phyloP scores from a whole-genome alignment of 1,140 invertebrate species.

The Monomorium pharaonis region DNA sequence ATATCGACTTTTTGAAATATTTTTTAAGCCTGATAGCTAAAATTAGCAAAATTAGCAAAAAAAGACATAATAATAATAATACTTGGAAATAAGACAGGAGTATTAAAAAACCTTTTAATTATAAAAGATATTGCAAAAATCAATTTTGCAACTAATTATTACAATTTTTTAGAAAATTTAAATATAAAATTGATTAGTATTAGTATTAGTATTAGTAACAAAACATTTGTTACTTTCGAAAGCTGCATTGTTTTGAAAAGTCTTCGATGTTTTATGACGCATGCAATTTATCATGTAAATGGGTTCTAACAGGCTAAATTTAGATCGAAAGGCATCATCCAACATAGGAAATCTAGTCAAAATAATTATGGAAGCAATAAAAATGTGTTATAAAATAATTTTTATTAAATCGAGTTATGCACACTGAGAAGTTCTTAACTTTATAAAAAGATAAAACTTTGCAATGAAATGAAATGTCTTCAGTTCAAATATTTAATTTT shows the following conservation, averaged over 20 bases:
- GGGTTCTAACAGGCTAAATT: constrained; percentile 75
- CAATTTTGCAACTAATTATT: too few relatives aligned
- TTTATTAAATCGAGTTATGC: not conserved
- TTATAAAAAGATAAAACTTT: too few relatives aligned
- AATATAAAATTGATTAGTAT: too few relatives aligned
- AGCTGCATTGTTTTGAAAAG: not conserved
- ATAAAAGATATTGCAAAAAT: too few relatives aligned
- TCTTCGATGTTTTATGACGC: not conserved
- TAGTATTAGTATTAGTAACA: not conserved
- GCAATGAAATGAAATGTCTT: too few relatives aligned
- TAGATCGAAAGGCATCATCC: constrained; percentile 78
- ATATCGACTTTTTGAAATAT: constrained; percentile 29
- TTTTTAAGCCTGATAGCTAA: not conserved
- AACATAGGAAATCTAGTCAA: constrained; percentile 78
- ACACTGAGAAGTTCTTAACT: too few relatives aligned
- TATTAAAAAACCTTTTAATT: too few relatives aligned
- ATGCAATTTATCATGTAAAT: constrained; percentile 79
- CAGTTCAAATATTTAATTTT: too few relatives aligned
- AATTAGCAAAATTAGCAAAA: too few relatives aligned
- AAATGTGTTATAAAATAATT: not conserved
- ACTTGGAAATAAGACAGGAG: too few relatives aligned
- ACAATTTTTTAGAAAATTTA: too few relatives aligned
- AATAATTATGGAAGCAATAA: not conserved
- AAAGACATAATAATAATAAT: too few relatives aligned
- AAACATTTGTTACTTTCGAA: not conserved